Conservation (phyloP, 2,888 invertebrate genomes). For the Chironomus tentans region DNA sequence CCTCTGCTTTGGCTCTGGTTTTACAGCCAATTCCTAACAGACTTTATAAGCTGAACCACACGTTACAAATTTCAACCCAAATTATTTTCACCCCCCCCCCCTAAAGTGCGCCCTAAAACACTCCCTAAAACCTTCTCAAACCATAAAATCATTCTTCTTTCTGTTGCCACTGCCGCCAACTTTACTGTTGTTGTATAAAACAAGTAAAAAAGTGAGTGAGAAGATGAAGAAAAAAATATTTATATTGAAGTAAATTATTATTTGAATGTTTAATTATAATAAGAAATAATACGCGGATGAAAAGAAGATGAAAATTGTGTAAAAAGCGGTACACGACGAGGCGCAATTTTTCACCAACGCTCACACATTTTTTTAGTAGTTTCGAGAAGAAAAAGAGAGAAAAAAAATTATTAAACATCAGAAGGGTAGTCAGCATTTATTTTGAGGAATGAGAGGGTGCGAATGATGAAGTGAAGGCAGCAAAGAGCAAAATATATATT, state of each 20-base stretch:
- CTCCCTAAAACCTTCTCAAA: too few species aligned
- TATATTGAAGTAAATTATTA: conserved; percentile 22
- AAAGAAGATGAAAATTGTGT: neutral
- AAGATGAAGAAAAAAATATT: neutral
- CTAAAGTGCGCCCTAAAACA: too few species aligned
- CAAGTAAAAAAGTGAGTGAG: neutral
- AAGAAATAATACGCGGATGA: neutral
- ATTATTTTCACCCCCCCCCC: too few species aligned
- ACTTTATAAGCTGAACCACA: too few species aligned
- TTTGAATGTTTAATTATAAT: conserved; percentile 24
- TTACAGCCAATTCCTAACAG: too few species aligned
- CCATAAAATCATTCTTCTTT: too few species aligned
- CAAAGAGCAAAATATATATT: neutral
- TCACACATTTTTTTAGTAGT: too few species aligned
- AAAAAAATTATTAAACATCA: neutral
- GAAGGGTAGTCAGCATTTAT: too few species aligned
- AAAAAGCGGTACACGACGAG: neutral
- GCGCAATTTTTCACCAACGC: neutral
- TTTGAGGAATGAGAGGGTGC: neutral
- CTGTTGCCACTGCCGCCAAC: too few species aligned
- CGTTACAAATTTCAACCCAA: too few species aligned
- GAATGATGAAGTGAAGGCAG: neutral
- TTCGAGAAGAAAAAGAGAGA: neutral
- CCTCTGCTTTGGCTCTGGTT: too few species aligned
- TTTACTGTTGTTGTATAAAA: neutral